Evolutionary conservation across 2,113 vertebrate species (phyloP).

Genomic region (Tapirus terrestris): DNA sequence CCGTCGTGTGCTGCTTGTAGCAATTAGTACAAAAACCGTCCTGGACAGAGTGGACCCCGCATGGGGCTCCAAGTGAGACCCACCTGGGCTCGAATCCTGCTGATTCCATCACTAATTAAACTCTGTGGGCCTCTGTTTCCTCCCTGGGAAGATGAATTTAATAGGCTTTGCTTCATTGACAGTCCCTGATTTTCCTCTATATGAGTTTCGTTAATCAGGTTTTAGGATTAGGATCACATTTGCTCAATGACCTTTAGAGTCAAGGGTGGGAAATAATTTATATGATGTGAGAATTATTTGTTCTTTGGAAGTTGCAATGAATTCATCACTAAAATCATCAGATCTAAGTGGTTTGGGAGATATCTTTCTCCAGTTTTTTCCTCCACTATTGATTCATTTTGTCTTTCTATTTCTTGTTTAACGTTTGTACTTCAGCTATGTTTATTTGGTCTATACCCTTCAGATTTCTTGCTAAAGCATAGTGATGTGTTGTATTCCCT

Average conservation of each 20-base stretch:
- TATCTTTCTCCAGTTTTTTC: background rate
- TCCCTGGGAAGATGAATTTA: accelerated
- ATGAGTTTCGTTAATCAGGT: background rate
- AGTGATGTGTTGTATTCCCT: accelerated
- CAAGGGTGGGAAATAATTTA: background rate
- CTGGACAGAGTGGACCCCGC: accelerated
- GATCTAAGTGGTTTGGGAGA: accelerated
- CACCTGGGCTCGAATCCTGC: accelerated
- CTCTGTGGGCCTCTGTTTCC: background rate
- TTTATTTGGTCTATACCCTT: background rate
- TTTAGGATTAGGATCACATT: background rate
- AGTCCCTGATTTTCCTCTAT: background rate
- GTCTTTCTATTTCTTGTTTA: background rate
- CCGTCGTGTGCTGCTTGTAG: background rate
- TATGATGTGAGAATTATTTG: background rate
- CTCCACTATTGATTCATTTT: background rate
- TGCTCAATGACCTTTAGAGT: accelerated
- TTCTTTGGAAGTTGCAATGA: no score
- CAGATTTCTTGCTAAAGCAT: background rate
- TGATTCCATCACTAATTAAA: accelerated
- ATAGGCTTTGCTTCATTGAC: accelerated
- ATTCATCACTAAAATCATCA: background rate
- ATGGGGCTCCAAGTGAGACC: accelerated
- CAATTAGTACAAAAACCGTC: accelerated
- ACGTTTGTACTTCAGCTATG: accelerated